phyloP scores from a whole-genome alignment of 2,113 vertebrate species.

The Herpailurus yagouaroundi region DNA sequence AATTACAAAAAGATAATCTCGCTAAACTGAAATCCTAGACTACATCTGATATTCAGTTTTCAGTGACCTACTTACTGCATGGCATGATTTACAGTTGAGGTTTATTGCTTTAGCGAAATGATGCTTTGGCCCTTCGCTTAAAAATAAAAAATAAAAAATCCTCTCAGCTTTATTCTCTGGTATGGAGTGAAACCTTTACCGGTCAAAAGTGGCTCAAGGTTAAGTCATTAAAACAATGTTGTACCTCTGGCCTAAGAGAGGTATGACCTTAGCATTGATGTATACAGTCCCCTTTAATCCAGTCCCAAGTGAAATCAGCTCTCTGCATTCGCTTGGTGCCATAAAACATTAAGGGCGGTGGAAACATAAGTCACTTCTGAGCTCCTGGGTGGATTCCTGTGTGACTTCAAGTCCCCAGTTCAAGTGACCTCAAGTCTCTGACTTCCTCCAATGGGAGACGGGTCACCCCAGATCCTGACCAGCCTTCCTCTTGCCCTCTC shows the following conservation, averaged over 20 bases:
- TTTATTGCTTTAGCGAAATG: constrained; percentile 53
- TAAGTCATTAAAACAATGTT: background rate
- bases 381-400: background rate
- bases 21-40: constrained; percentile 68
- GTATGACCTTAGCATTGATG: background rate
- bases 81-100: constrained; percentile 48
- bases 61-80: constrained; percentile 68
- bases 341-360: background rate
- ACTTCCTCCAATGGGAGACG: constrained; percentile 18
- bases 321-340: background rate
- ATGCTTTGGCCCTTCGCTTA: constrained; percentile 14
- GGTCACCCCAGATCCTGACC: constrained; percentile 65
- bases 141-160: background rate
- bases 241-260: background rate
- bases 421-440: constrained; percentile 48
- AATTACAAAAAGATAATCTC: constrained; percentile 74
- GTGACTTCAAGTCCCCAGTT: background rate
- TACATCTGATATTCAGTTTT: constrained; percentile 67
- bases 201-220: background rate
- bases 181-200: background rate
- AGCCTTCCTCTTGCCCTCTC: constrained; percentile 71
- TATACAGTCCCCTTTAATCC: background rate
- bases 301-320: background rate
- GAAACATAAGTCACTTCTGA: background rate
- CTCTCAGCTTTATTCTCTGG: background rate